A percentile compares a stretch with the other conserved stretches of the same genome.
These are phyloP conservation scores for Mesocricetus auratus DNA, from an alignment of 2,113 vertebrate species.

Conservation along the genomic window DNA sequence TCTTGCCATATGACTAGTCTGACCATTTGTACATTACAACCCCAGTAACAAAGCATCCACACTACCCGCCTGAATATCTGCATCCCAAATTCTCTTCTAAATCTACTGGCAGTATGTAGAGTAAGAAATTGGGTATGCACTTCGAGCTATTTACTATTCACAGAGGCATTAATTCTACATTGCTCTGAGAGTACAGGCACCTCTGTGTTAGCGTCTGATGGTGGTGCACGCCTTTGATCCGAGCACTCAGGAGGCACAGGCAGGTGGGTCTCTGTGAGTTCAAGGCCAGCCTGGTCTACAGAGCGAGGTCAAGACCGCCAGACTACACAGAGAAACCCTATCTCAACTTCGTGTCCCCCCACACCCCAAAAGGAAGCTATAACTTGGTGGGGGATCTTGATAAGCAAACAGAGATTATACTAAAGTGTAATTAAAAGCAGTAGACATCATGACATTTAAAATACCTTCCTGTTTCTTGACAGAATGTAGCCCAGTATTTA, in stretches of 20 bases:
- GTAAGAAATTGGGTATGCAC: background rate
- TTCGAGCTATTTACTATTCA: background rate
- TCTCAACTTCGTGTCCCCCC: background rate
- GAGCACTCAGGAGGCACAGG: background rate
- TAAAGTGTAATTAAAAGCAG: slow-evolving; percentile 14
- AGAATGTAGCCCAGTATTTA: background rate
- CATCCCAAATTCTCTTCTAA: background rate
- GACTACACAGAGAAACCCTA: background rate
- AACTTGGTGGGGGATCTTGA: background rate
- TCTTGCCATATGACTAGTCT: background rate
- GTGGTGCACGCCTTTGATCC: background rate
- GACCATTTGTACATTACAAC: background rate
- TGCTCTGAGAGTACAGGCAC: slow-evolving; percentile 20
- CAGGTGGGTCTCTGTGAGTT: background rate
- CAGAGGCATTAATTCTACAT: background rate
- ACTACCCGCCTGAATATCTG: background rate
- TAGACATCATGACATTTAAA: slow-evolving; percentile 20
- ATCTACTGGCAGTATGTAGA: slow-evolving; percentile 1
- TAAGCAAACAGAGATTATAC: slow-evolving; percentile 38
- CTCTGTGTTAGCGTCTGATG: background rate
- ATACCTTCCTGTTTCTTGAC: slow-evolving; percentile 9
- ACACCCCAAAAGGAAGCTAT: background rate
- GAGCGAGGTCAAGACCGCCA: background rate
- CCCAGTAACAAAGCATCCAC: background rate
- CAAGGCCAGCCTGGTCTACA: background rate